Base-by-base conservation (phyloP, 1,140 invertebrate species). In the Sitobion miscanthi region DNA sequence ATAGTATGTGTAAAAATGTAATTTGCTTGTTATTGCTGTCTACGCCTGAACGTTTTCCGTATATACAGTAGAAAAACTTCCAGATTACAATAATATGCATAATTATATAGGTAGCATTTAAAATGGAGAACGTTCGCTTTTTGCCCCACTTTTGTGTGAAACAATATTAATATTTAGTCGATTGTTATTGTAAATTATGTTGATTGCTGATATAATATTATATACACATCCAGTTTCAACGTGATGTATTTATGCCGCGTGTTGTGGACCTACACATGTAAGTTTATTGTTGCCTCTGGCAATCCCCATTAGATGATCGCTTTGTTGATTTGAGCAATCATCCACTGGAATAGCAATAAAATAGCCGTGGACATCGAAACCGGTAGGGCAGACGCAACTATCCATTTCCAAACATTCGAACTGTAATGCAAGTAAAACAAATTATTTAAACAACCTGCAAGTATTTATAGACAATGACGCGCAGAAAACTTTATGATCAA, bases 341-440 rank as follows among this genome's bases (percentile, higher is more conserved):
- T 93, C 93, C 97, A 97, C 90, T 98, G 97, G 94, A 98, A 98
- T 94, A 97, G 96, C 45, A 95, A 96, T 49, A 98, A 95, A 89
- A 98, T 96, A 0, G 96, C 95, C 94, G 98, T 97, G 3, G 97
- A 98, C 95, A 97, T 97, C 52, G 96, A 96, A 20, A 98, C 95
- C 20, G 97, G 97, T 90, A 98, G 95, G 9, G 96, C 96, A 17
- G 97, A 97, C 14, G 97, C 97, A 94, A 96, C 96, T 42, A 97
- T 96, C 97, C 97, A 98, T 93, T 77, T 85, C 91, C 91, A 92
- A 25, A 92, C 21, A 20, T 54, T 49, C 21, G 93, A 94, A 83
- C 93, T 94, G 52, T 38, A 93, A 94, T 93, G 93, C 94, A 14
- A 30, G n/a, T 17, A 87, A 87, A 30, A 49, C 9, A 0, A 49